Evolutionary conservation across 1,140 invertebrate genomes (phyloP).

Genomic region (Ips nitidus): DNA sequence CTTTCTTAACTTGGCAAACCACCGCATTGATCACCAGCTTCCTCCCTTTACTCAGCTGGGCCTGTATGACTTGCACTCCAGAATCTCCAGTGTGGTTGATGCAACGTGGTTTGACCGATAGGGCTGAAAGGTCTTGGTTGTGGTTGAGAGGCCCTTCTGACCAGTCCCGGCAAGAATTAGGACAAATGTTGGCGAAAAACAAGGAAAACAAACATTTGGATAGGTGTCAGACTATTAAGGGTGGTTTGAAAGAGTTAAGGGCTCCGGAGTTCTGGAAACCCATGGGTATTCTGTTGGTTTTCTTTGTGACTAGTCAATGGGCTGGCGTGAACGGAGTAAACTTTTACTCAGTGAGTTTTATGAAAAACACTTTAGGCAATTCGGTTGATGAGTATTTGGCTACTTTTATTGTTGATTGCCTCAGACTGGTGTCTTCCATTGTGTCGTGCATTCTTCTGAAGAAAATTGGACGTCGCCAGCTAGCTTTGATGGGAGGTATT

Average conservation of each 20-base stretch:
- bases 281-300: conserved; percentile 60
- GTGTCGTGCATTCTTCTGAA: conserved; percentile 62
- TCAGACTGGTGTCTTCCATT: conserved; percentile 64
- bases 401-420: conserved; percentile 67
- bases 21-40: conserved; percentile 58
- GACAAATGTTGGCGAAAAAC: conserved; percentile 54
- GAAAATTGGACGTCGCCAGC: conserved; percentile 58
- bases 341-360: conserved; percentile 71
- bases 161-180: conserved; percentile 55
- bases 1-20: conserved; percentile 60
- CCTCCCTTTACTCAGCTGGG: conserved; percentile 55
- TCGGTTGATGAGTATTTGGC: conserved; percentile 60
- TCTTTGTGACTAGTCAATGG: conserved; percentile 65
- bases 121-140: conserved; percentile 56
- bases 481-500: conserved; percentile 61
- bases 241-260: conserved; percentile 42
- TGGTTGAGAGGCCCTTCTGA: conserved; percentile 55
- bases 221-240: conserved; percentile 19
- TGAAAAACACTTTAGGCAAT: conserved; percentile 57
- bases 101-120: conserved; percentile 55
- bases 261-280: conserved; percentile 57
- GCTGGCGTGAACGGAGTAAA: conserved; percentile 69
- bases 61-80: conserved; percentile 58
- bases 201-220: conserved; percentile 19
- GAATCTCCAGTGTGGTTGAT: conserved; percentile 74